Evolutionary conservation across 2,113 vertebrate species (phyloP).

Genomic region (Dasypus novemcinctus): DNA sequence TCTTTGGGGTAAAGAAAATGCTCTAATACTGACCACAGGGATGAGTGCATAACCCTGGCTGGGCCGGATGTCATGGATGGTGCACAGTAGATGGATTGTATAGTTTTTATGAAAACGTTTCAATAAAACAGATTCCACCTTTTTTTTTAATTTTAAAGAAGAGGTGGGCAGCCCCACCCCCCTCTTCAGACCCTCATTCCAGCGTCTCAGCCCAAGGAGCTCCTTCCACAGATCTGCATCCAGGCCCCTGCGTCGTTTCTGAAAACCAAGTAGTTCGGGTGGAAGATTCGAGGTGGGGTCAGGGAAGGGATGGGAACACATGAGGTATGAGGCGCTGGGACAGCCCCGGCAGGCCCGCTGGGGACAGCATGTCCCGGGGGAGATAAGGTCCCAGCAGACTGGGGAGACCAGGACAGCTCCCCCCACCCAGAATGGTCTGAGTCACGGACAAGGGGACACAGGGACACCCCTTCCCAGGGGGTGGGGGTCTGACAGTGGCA

Average conservation of each 20-base stretch:
- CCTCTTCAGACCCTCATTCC: background rate
- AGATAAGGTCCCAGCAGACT: background rate
- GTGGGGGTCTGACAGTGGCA: background rate
- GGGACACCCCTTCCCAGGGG: background rate
- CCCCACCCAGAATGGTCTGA: accelerated
- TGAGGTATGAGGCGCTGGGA: background rate
- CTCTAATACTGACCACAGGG: no score
- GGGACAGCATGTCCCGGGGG: background rate
- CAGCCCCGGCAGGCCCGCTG: background rate
- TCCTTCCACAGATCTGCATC: background rate
- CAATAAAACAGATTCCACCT: no score
- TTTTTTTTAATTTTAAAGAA: no score
- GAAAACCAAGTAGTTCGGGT: background rate
- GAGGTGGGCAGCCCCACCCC: no score
- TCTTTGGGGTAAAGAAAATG: no score
- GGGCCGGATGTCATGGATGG: no score
- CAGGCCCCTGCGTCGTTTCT: no score
- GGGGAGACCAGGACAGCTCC: background rate
- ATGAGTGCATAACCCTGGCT: no score
- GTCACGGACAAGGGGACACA: background rate
- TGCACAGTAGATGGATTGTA: no score
- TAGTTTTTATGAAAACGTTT: no score
- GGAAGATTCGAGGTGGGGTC: background rate
- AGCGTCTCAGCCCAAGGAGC: background rate
- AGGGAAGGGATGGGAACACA: no score